Evolutionary conservation across 2,888 invertebrate species (phyloP).

Genomic region (Drosophila lacicola): DNA sequence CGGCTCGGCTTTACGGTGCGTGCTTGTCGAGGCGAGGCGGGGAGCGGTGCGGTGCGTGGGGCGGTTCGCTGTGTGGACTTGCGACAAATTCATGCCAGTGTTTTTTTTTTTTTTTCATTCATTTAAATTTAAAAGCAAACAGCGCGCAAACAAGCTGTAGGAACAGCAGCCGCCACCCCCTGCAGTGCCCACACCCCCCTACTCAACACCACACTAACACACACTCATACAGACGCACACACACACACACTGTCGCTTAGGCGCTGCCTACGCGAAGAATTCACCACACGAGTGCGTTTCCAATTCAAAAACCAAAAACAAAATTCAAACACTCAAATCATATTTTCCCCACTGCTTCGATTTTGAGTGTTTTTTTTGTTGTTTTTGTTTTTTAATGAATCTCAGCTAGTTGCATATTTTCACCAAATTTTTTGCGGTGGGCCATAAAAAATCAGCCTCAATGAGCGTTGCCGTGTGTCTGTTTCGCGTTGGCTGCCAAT

Average conservation of each 20-base stretch:
- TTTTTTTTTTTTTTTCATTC: conserved; percentile 80
- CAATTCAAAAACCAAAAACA: conserved; percentile 9
- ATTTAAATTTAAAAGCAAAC: conserved; percentile 81
- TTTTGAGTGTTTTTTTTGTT: conserved; percentile 38
- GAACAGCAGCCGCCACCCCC: conserved; percentile 38
- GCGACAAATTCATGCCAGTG: conserved; percentile 78
- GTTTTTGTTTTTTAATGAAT: conserved; percentile 63
- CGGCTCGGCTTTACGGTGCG: conserved; percentile 26
- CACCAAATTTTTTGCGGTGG: conserved; percentile 40
- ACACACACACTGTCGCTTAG: neutral
- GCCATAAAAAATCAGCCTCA: conserved; percentile 59
- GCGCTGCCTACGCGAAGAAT: conserved; percentile 51
- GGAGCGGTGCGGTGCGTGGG: conserved; percentile 18
- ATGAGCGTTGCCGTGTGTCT: conserved; percentile 53
- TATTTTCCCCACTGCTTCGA: conserved; percentile 20
- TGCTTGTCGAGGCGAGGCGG: neutral
- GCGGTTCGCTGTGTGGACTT: conserved; percentile 17
- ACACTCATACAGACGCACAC: neutral
- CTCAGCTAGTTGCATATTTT: conserved; percentile 58
- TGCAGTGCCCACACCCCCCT: conserved; percentile 21
- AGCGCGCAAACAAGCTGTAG: conserved; percentile 50
- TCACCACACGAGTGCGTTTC: conserved; percentile 21
- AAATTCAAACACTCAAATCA: conserved; percentile 30
- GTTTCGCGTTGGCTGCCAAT: conserved; percentile 73
- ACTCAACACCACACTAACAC: neutral